A percentile compares a stretch with the other conserved stretches of the same genome.
Evolutionary conservation across 1,140 invertebrate genomes (phyloP).

Genomic region (Wasmannia auropunctata): DNA sequence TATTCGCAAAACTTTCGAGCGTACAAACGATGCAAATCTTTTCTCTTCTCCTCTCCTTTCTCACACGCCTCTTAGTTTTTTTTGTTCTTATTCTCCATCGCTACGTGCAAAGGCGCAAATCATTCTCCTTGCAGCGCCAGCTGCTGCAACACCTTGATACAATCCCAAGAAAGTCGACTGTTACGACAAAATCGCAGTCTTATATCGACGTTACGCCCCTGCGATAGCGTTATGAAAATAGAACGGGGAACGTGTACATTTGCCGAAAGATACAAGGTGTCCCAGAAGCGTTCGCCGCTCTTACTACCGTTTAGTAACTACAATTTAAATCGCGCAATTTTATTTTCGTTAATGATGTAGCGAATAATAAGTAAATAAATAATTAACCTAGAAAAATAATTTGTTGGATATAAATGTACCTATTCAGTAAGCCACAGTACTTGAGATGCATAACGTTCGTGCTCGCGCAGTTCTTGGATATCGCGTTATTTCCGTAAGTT

Average conservation of each 20-base stretch:
- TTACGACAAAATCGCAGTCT: constrained; percentile 62
- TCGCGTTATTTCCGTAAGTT: constrained; percentile 7
- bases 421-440: neutral
- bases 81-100: constrained; percentile 16
- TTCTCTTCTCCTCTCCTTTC: neutral
- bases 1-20: constrained; percentile 28
- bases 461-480: neutral
- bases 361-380: neutral
- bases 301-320: neutral
- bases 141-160: constrained; percentile 46
- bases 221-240: constrained; percentile 51
- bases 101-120: constrained; percentile 55
- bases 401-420: too few species aligned
- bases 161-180: constrained; percentile 66
- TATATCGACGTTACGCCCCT: constrained; percentile 39
- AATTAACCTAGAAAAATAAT: too few species aligned
- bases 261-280: constrained; percentile 7
- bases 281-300: neutral
- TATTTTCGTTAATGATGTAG: neutral
- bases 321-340: neutral
- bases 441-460: neutral
- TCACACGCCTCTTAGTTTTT: neutral
- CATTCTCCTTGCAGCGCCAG: constrained; percentile 62
- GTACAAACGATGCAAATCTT: constrained; percentile 57
- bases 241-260: constrained; percentile 24